These are phyloP conservation scores for Metalampra italica DNA, from an alignment of 2,888 invertebrate genomes.

Conservation along the genomic window DNA sequence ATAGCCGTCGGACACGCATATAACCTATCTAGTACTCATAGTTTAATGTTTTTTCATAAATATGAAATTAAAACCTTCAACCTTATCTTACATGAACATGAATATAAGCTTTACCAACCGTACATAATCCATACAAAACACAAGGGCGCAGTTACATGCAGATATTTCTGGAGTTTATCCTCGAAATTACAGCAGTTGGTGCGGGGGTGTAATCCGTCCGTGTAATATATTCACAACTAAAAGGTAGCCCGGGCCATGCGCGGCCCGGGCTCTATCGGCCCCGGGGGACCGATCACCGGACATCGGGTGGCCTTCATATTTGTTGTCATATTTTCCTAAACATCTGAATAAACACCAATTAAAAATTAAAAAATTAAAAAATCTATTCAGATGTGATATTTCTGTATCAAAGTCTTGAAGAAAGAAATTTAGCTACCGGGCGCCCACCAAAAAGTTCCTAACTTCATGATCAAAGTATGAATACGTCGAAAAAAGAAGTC, in stretches of 20 bases:
- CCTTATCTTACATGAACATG: not conserved
- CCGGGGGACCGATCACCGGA: conserved; percentile 54
- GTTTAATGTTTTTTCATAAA: not conserved
- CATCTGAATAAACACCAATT: not conserved
- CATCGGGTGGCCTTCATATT: conserved; percentile 50
- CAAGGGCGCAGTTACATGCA: conserved; percentile 45
- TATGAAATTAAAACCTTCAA: not conserved
- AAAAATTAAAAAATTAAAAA: too few relatives aligned
- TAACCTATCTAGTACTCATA: too few relatives aligned
- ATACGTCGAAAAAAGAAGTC: too few relatives aligned
- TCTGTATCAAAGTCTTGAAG: too few relatives aligned
- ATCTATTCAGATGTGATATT: too few relatives aligned
- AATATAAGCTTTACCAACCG: not conserved
- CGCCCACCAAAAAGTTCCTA: too few relatives aligned
- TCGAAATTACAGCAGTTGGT: conserved; percentile 54
- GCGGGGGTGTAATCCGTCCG: conserved; percentile 55
- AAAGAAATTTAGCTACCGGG: not conserved
- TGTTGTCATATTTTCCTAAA: conserved; percentile 22
- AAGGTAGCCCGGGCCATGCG: conserved; percentile 51
- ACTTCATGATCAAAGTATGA: too few relatives aligned
- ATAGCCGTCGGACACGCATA: too few relatives aligned
- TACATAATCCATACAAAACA: conserved; percentile 21
- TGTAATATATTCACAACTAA: conserved; percentile 74
- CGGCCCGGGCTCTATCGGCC: conserved; percentile 38
- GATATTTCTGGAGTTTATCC: conserved; percentile 58